These are phyloP conservation scores for Drosophila nigritarsus DNA, from an alignment of 2,888 invertebrate species.

Conservation along the genomic window DNA sequence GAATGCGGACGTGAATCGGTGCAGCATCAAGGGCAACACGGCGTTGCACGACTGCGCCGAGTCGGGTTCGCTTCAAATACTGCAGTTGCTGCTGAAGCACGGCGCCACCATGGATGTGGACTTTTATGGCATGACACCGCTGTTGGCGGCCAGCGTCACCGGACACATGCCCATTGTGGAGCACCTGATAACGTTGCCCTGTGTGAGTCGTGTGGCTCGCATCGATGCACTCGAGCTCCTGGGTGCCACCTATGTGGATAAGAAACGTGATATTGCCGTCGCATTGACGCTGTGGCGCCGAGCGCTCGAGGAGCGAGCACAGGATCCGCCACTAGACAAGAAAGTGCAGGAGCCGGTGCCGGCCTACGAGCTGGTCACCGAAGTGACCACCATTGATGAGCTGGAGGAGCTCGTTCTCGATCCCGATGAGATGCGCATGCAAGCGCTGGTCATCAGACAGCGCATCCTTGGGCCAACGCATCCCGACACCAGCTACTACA, in stretches of 20 bases:
- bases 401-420: conserved; percentile 95
- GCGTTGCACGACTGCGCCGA: conserved; percentile 99
- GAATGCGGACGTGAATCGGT: conserved; percentile 96
- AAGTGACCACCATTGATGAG: conserved; percentile 91
- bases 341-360: conserved; percentile 90
- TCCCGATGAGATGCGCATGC: conserved; percentile 98
- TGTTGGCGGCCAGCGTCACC: conserved; percentile 96
- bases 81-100: conserved; percentile 93
- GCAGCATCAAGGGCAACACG: conserved; percentile 95
- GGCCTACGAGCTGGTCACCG: conserved; percentile 95
- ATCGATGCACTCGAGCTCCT: conserved; percentile 96
- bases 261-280: conserved; percentile 96
- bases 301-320: conserved; percentile 93
- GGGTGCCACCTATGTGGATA: conserved; percentile 98
- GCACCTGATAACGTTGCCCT: conserved; percentile 91
- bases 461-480: conserved; percentile 96
- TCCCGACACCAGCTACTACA: conserved; percentile 98
- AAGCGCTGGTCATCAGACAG: conserved; percentile 95
- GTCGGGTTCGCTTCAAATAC: conserved; percentile 96
- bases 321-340: conserved; percentile 90
- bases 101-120: conserved; percentile 97
- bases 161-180: conserved; percentile 97
- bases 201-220: conserved; percentile 91
- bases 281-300: conserved; percentile 95
- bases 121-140: conserved; percentile 98